These are phyloP conservation scores for Chymomyza amoena DNA, from an alignment of 2,888 invertebrate genomes.

Conservation along the genomic window DNA sequence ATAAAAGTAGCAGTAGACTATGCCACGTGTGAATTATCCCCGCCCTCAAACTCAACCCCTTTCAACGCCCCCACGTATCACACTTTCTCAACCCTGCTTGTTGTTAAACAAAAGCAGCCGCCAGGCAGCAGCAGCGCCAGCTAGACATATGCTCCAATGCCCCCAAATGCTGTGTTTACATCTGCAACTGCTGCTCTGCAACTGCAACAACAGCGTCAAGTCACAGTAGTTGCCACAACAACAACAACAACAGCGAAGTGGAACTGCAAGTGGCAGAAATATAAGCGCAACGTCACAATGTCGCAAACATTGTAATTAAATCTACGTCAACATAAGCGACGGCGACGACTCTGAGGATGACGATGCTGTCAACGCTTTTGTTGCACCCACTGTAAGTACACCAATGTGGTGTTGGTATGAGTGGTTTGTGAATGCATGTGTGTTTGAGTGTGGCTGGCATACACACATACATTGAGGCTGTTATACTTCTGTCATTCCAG, in stretches of 20 bases:
- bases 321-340: conserved; percentile 64
- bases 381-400: background rate
- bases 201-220: background rate
- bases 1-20: conserved; percentile 40
- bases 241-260: conserved; percentile 44
- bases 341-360: conserved; percentile 26
- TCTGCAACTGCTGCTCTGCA: conserved; percentile 34
- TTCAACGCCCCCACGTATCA: background rate
- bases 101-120: conserved; percentile 58
- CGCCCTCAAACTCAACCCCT: background rate
- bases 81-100: background rate
- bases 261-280: conserved; percentile 45
- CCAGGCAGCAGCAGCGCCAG: conserved; percentile 22
- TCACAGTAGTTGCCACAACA: background rate
- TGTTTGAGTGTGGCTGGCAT: background rate
- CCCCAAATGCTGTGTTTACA: conserved; percentile 38
- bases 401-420: background rate
- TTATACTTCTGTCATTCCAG: background rate
- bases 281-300: conserved; percentile 42
- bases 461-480: no score
- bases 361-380: conserved; percentile 12
- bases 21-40: background rate
- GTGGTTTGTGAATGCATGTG: background rate
- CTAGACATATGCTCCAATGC: conserved; percentile 4
- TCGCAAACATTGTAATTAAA: conserved; percentile 69